Evolutionary conservation across 2,888 invertebrate species (phyloP).

Genomic region (Anthrax anthrax): DNA sequence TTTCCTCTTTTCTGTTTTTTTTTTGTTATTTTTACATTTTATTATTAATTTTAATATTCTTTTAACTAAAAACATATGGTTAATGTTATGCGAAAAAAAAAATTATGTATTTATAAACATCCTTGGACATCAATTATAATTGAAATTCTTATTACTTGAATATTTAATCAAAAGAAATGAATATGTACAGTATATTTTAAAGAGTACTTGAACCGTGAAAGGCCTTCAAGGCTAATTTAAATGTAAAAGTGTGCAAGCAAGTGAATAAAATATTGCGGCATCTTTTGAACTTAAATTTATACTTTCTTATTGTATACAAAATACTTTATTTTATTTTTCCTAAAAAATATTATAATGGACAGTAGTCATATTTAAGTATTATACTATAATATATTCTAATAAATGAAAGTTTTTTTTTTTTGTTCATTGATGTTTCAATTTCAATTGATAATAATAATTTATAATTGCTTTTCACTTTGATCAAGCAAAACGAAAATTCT

Average conservation of each 20-base stretch:
- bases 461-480: background rate
- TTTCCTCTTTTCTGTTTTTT: too few species aligned
- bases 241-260: background rate
- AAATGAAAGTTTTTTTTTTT: background rate
- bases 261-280: background rate
- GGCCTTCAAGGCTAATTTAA: conserved; percentile 1
- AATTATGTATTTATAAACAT: background rate
- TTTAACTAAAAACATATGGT: too few species aligned
- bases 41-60: too few species aligned
- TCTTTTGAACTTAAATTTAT: conserved; percentile 3
- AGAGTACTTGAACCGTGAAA: conserved; percentile 1
- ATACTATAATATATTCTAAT: too few species aligned
- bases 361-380: too few species aligned
- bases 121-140: conserved; percentile 10
- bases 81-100: too few species aligned
- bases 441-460: background rate
- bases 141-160: conserved; percentile 8
- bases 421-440: background rate
- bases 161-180: conserved; percentile 11
- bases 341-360: too few species aligned
- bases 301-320: too few species aligned
- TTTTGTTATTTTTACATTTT: too few species aligned
- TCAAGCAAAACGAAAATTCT: too few species aligned
- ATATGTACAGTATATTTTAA: background rate
- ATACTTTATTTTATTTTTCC: too few species aligned